A percentile compares a stretch with the other conserved stretches of the same genome.
Evolutionary conservation across 2,888 invertebrate genomes (phyloP).

Genomic region (Andrena minutula): DNA sequence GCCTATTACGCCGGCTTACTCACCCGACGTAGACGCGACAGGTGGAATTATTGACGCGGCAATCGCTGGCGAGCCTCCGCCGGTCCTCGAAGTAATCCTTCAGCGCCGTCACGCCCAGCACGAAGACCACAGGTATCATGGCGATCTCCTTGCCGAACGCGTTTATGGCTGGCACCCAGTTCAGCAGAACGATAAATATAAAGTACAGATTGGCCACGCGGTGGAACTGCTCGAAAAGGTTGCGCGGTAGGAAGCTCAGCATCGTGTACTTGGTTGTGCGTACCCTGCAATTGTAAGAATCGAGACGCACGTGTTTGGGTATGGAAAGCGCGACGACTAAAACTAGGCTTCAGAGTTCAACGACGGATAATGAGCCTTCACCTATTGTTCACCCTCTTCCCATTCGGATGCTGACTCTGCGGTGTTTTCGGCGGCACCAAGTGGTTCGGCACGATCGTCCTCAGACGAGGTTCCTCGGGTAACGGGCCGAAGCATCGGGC

Average conservation of each 20-base stretch:
- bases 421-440: constrained; percentile 93
- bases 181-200: constrained; percentile 97
- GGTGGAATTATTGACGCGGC: constrained; percentile 96
- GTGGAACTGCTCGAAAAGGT: constrained; percentile 98
- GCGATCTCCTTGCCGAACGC: constrained; percentile 98
- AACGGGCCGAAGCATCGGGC: constrained; percentile 85
- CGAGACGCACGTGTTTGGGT: too few relatives aligned
- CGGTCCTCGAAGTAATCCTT: constrained; percentile 98
- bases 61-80: constrained; percentile 95
- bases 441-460: constrained; percentile 94
- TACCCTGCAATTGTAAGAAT: constrained; percentile 86
- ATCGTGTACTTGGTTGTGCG: constrained; percentile 98
- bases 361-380: constrained; percentile 36
- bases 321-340: too few relatives aligned
- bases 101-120: constrained; percentile 96
- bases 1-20: constrained; percentile 77
- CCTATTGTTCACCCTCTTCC: constrained; percentile 91
- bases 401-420: constrained; percentile 93
- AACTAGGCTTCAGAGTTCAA: neutral
- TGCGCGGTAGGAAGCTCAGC: constrained; percentile 97
- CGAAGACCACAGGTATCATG: constrained; percentile 97
- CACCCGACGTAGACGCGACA: constrained; percentile 97
- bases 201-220: constrained; percentile 99
- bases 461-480: constrained; percentile 89
- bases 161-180: constrained; percentile 97